Evolutionary conservation across 2,113 vertebrate genomes (phyloP).

Genomic region (Bungarus multicinctus): DNA sequence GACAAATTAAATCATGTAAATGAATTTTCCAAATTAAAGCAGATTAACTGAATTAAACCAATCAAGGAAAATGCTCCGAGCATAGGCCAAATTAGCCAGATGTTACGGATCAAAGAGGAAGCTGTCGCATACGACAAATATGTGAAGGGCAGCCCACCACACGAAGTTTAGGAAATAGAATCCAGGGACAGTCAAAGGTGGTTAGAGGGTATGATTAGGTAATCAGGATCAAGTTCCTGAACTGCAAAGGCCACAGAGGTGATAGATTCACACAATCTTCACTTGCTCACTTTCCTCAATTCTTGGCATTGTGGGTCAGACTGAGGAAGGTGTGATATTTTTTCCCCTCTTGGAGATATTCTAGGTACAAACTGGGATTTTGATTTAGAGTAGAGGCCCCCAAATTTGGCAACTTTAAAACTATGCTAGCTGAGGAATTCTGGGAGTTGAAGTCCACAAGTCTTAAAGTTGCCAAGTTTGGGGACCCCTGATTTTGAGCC

Average conservation of each 20-base stretch:
- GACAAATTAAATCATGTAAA: conserved; percentile 12
- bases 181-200: neutral
- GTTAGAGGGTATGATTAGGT: neutral
- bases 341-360: neutral
- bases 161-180: neutral
- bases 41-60: conserved; percentile 1
- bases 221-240: neutral
- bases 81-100: neutral
- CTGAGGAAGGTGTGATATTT: neutral
- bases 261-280: neutral
- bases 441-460: no score
- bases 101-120: neutral
- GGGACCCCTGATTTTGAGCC: no score
- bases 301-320: neutral
- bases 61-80: neutral
- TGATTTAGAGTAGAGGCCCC: no score
- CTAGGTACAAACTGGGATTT: neutral
- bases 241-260: no score
- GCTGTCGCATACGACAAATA: neutral
- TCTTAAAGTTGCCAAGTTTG: no score
- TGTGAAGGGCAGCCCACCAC: neutral
- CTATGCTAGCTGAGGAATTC: no score
- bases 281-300: neutral
- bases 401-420: no score
- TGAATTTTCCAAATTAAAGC: neutral